These are phyloP conservation scores for Calidris pugnax DNA, from an alignment of 2,113 vertebrate species.

Conservation along the genomic window DNA sequence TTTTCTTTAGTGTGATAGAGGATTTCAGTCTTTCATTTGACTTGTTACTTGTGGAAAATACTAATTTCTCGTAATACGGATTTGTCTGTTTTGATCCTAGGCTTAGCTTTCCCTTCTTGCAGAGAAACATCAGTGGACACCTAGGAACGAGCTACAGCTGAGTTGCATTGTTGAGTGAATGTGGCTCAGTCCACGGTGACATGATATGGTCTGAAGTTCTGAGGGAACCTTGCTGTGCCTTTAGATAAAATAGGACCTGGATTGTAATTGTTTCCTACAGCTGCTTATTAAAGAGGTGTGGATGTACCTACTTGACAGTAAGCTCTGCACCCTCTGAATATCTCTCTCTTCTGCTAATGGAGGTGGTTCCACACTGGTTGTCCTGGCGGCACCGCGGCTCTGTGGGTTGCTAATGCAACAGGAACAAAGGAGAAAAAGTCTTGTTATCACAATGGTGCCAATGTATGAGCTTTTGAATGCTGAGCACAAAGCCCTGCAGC, in stretches of 20 bases:
- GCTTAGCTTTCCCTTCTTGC: background rate
- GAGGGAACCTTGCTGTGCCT: background rate
- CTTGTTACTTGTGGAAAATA: background rate
- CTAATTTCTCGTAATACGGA: background rate
- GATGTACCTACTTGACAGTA: background rate
- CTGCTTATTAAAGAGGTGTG: background rate
- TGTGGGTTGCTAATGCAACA: background rate
- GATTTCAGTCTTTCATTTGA: background rate
- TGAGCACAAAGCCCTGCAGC: background rate
- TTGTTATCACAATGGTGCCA: background rate
- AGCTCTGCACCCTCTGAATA: background rate
- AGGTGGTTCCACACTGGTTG: background rate
- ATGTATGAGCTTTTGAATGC: background rate
- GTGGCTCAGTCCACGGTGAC: background rate
- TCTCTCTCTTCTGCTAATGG: background rate
- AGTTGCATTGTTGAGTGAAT: background rate
- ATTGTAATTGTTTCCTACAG: background rate
- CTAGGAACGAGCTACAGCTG: background rate
- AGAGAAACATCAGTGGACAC: background rate
- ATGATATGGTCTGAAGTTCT: background rate
- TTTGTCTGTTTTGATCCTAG: background rate
- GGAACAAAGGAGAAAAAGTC: background rate
- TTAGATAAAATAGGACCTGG: background rate
- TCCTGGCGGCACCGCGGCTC: background rate
- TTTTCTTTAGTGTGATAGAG: background rate